Conservation (phyloP, 2,113 vertebrate species). For the Rattus norvegicus region DNA sequence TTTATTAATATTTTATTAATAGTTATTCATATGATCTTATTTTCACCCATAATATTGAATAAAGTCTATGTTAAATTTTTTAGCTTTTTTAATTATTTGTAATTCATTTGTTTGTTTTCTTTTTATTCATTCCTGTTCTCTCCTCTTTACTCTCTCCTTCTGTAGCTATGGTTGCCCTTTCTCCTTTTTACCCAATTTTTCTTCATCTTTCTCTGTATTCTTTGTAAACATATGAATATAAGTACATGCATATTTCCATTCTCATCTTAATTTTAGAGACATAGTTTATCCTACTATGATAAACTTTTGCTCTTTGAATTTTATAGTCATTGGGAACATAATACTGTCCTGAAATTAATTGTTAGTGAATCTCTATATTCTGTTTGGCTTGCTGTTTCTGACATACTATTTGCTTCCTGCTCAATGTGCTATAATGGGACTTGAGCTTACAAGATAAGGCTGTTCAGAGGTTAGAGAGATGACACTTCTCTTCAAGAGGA, state of each 20-base stretch:
- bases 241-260: not conserved
- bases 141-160: not conserved
- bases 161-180: not conserved
- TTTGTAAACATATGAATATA: not conserved
- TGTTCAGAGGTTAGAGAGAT: not conserved
- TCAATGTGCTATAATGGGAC: no score
- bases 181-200: fast-evolving
- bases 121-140: not conserved
- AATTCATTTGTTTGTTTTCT: not conserved
- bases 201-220: not conserved
- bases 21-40: not conserved
- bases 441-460: not conserved
- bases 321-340: not conserved
- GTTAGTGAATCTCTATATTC: not conserved
- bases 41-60: not conserved
- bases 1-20: not conserved
- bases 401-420: not conserved
- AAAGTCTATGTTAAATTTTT: not conserved
- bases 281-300: not conserved
- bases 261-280: not conserved
- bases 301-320: no score
- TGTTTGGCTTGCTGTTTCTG: not conserved
- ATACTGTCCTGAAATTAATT: not conserved
- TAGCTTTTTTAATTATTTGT: not conserved
- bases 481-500: not conserved